phyloP scores from a whole-genome alignment of 2,113 vertebrate species.

The Anarrhichthys ocellatus region DNA sequence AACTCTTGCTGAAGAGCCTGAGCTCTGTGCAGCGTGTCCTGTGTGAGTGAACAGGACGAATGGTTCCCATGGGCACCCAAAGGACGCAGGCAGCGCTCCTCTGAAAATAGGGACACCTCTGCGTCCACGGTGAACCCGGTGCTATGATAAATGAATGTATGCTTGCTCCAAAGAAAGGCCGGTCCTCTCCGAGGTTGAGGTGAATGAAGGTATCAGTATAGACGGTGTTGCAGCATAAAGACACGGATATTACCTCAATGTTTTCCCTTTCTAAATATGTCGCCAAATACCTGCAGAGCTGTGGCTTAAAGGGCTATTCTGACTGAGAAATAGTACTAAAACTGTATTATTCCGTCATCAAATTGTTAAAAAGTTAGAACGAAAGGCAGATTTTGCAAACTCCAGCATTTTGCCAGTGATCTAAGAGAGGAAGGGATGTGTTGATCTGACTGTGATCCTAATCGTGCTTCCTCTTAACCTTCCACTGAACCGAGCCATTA shows the following conservation, averaged over 20 bases:
- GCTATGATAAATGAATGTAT: too few species aligned
- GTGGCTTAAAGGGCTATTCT: neutral
- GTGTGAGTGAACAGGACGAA: too few species aligned
- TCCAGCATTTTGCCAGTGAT: neutral
- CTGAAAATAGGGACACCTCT: too few species aligned
- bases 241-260: too few species aligned
- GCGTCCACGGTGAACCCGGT: too few species aligned
- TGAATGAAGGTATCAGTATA: too few species aligned
- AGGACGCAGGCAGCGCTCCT: too few species aligned
- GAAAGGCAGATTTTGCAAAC: neutral
- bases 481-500: constrained; percentile 25
- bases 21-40: too few species aligned
- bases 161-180: too few species aligned
- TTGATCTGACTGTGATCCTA: constrained; percentile 32
- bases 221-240: neutral
- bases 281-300: neutral
- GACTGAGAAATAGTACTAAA: neutral
- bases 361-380: neutral
- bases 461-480: constrained; percentile 45
- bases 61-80: too few species aligned
- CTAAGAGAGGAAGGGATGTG: constrained; percentile 27
- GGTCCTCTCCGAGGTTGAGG: too few species aligned
- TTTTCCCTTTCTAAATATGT: neutral
- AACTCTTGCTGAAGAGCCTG: too few species aligned
- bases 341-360: neutral